Conservation (phyloP, 2,113 vertebrate species). For the Aphyosemion australe region DNA sequence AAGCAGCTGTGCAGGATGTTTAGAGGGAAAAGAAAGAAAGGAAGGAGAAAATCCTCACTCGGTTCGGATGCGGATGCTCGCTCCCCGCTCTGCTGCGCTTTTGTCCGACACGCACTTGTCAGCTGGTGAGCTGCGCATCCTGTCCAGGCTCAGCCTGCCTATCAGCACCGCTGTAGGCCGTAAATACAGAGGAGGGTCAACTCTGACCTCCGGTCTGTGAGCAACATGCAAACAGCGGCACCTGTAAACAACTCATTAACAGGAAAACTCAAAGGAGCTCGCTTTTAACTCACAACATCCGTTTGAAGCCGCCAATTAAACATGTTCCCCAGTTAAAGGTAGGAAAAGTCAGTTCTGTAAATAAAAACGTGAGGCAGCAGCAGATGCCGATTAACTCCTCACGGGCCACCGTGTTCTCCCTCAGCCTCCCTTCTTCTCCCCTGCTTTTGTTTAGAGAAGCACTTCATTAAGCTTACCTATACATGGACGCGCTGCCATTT, state of each 20-base stretch:
- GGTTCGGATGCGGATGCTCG: conserved; percentile 39
- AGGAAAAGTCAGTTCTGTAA: not conserved
- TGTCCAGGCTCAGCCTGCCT: conserved; percentile 47
- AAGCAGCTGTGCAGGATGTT: conserved; percentile 32
- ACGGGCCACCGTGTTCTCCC: not conserved
- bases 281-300: not conserved
- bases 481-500: conserved; percentile 26
- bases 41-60: conserved; percentile 25
- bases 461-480: conserved; percentile 40
- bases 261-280: not conserved
- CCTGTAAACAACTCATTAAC: conserved; percentile 1
- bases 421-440: not conserved
- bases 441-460: conserved; percentile 31
- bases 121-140: conserved; percentile 73
- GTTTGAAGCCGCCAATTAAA: not conserved
- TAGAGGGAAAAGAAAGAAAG: not conserved
- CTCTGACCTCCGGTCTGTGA: conserved; percentile 38
- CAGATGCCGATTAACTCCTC: conserved; percentile 19
- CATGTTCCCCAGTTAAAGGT: no score
- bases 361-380: conserved; percentile 1
- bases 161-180: conserved; percentile 47
- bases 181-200: conserved; percentile 24
- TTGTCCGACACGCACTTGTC: conserved; percentile 64
- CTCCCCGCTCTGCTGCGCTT: conserved; percentile 61
- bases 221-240: conserved; percentile 30